A percentile compares a stretch with the other conserved stretches of the same genome.
phyloP scores from a whole-genome alignment of 2,888 invertebrate species.

The Cephus pulcher region DNA sequence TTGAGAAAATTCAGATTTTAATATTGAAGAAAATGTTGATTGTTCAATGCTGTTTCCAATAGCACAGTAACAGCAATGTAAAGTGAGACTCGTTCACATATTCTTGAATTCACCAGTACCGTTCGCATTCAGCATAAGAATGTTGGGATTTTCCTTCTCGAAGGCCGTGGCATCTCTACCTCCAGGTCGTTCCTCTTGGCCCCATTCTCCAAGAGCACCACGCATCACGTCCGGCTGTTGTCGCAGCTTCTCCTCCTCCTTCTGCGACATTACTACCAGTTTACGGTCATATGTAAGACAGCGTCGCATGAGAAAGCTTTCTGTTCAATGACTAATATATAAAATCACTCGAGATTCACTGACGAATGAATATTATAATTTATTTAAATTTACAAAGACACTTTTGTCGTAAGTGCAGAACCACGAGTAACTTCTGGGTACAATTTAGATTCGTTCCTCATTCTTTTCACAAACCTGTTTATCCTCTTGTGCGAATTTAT shows the following conservation, averaged over 20 bases:
- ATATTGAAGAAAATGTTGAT: too few species aligned
- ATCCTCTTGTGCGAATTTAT: slow-evolving; percentile 87
- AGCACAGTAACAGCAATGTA: too few species aligned
- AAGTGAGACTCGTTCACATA: slow-evolving; percentile 69
- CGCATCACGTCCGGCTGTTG: slow-evolving; percentile 80
- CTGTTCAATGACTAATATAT: too few species aligned
- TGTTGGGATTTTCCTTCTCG: slow-evolving; percentile 83
- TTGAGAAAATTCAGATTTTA: too few species aligned
- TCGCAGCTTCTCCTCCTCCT: slow-evolving; percentile 77
- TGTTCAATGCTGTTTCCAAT: too few species aligned
- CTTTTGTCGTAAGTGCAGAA: too few species aligned
- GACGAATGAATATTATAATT: not conserved
- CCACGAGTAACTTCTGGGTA: too few species aligned
- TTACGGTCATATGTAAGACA: slow-evolving; percentile 27
- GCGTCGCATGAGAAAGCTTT: too few species aligned
- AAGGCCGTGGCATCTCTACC: slow-evolving; percentile 80
- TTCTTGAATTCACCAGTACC: slow-evolving; percentile 81
- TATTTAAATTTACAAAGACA: not conserved
- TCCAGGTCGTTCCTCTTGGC: slow-evolving; percentile 75
- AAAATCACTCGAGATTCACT: not conserved
- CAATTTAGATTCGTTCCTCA: slow-evolving; percentile 14
- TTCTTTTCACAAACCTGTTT: slow-evolving; percentile 68
- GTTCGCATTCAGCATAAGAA: slow-evolving; percentile 75
- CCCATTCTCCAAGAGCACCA: slow-evolving; percentile 79
- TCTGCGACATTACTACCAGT: slow-evolving; percentile 69